A percentile compares a stretch with the other conserved stretches of the same genome.
Conservation (phyloP, 2,888 invertebrate genomes). For the Cephonodes hylas region DNA sequence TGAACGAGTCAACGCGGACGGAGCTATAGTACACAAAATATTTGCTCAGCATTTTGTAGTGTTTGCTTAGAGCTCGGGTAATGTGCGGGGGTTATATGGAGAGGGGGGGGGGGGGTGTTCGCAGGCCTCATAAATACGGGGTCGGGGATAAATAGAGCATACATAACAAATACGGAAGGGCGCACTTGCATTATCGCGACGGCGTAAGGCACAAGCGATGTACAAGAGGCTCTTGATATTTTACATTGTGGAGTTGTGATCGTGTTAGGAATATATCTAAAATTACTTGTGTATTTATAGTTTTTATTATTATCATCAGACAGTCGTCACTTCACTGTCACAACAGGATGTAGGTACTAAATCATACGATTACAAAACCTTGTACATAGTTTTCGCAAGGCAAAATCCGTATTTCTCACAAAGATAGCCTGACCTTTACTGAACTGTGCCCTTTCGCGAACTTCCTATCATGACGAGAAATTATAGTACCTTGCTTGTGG, state of each 20-base stretch:
- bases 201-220: constrained; percentile 2
- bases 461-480: no score
- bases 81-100: constrained; percentile 10
- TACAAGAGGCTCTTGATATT: neutral
- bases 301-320: no score
- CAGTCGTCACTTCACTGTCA: no score
- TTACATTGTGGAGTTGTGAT: no score
- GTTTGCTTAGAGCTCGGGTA: constrained; percentile 20
- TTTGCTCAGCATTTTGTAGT: constrained; percentile 21
- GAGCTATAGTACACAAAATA: constrained; percentile 13
- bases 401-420: no score
- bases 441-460: no score
- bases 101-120: constrained; percentile 16
- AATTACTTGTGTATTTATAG: no score
- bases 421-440: no score
- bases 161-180: constrained; percentile 44
- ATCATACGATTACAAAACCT: no score
- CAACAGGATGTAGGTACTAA: no score
- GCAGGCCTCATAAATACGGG: constrained; percentile 34
- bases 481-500: neutral
- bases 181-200: constrained; percentile 18
- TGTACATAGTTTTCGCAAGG: no score
- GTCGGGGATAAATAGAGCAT: constrained; percentile 46
- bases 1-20: neutral
- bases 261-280: no score